These are phyloP conservation scores for Chrysolophus pictus DNA, from an alignment of 2,797 vertebrate species.

Conservation along the genomic window DNA sequence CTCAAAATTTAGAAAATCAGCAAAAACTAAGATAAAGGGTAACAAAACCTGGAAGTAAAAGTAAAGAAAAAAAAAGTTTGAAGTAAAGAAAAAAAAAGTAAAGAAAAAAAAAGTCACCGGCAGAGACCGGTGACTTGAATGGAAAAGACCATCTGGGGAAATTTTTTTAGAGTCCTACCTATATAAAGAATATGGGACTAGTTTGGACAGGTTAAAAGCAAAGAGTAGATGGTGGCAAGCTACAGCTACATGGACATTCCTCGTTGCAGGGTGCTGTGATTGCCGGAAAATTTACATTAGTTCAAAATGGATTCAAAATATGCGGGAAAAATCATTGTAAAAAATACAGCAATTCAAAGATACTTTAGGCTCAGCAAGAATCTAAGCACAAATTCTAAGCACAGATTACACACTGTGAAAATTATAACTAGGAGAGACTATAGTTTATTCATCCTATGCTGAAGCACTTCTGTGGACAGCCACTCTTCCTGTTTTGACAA, in stretches of 20 bases:
- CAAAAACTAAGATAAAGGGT: background rate
- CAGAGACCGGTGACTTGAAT: background rate
- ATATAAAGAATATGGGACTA: too few relatives aligned
- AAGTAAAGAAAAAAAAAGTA: background rate
- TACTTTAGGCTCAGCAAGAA: background rate
- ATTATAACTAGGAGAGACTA: background rate
- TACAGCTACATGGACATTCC: background rate
- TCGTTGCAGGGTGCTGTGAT: background rate
- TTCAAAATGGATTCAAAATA: background rate
- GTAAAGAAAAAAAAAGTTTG: background rate
- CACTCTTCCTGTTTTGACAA: background rate
- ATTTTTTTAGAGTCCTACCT: background rate
- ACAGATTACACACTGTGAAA: background rate
- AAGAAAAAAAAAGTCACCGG: background rate
- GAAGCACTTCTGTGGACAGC: background rate
- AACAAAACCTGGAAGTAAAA: background rate
- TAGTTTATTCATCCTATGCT: background rate
- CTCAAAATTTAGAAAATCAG: too few relatives aligned
- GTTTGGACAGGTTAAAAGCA: background rate
- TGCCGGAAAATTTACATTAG: background rate
- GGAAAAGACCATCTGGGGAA: background rate
- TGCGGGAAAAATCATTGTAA: background rate
- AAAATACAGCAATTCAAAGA: background rate
- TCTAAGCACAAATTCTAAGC: background rate
- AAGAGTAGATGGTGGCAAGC: background rate